Evolutionary conservation across 2,888 invertebrate species (phyloP), one percentile per base, ranked within the genome.

Genomic region (Dolomedes plantarius): DNA sequence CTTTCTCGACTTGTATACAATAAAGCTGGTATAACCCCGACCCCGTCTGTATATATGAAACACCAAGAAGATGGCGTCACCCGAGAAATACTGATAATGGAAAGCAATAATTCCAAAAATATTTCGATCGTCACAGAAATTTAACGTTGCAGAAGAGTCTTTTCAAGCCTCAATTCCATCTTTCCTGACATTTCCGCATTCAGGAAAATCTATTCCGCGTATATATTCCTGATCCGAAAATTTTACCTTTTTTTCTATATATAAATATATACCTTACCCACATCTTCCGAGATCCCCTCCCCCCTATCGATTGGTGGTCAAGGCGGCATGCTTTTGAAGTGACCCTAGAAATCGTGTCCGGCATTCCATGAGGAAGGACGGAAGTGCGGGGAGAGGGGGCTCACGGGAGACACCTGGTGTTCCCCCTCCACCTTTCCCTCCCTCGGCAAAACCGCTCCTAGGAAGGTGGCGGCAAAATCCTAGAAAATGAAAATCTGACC

Each of bases 341-440:
- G 77, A 72, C 77, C 83, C 83, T 77, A 72, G 28, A 85, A 85
- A 77, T 77, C 83, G 83, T 85, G 83, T 73, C 73, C 73, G 67
- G 77, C 72, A 78, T 85, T 67, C 77, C 82, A 46, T 76, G 71
- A 64, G 76, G 65, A 71, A 64, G 76, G 71, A 41, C 62, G 71
- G 56, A 64, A n/a, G n/a, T n/a, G n/a, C n/a, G 68, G 36, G 9
- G 36, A 36, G n/a, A 68, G 46, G 73, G 50, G 77, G 67, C 71
- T 76, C 64, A 36, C 73, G 77, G 77, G 83, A 78, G 77, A 77
- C 83, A 85, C 83, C 83, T 77, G 83, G 77, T 85, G 83, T 77
- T 77, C 19, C 9, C 67, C 32, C 19, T 32, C 36, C 32, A n/a
- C 23, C 64, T 67, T 68, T 56, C 56, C 56, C 23, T 16, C n/a